Evolutionary conservation across 2,113 vertebrate genomes (phyloP).

Genomic region (Heteronetta atricapilla): DNA sequence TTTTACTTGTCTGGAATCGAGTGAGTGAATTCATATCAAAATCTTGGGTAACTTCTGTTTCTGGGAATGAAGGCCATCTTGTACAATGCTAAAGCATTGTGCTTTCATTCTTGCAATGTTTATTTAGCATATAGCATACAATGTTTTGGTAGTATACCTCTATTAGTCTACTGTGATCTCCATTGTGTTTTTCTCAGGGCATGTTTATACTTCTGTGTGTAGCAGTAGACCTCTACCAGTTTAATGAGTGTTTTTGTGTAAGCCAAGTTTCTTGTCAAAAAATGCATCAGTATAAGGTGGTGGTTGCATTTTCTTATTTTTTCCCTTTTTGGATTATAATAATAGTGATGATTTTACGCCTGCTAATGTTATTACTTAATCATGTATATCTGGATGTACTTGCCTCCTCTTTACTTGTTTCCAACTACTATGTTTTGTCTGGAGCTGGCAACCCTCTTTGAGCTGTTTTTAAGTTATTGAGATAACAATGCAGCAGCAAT

Average conservation of each 20-base stretch:
- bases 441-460: neutral
- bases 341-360: neutral
- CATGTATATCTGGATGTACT: neutral
- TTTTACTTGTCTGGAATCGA: neutral
- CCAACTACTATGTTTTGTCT: neutral
- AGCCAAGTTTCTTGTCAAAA: neutral
- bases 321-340: neutral
- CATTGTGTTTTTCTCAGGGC: neutral
- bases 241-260: neutral
- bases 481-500: neutral
- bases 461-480: neutral
- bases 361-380: neutral
- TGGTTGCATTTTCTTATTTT: neutral
- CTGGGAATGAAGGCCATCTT: neutral
- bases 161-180: neutral
- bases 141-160: neutral
- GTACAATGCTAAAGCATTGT: neutral
- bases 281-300: neutral
- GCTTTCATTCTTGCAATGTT: neutral
- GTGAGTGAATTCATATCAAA: neutral
- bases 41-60: neutral
- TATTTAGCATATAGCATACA: rapidly evolving
- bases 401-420: neutral
- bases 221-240: neutral
- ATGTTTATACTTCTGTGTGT: neutral